phyloP scores from a whole-genome alignment of 2,888 invertebrate genomes.

The Drosophila borealis region DNA sequence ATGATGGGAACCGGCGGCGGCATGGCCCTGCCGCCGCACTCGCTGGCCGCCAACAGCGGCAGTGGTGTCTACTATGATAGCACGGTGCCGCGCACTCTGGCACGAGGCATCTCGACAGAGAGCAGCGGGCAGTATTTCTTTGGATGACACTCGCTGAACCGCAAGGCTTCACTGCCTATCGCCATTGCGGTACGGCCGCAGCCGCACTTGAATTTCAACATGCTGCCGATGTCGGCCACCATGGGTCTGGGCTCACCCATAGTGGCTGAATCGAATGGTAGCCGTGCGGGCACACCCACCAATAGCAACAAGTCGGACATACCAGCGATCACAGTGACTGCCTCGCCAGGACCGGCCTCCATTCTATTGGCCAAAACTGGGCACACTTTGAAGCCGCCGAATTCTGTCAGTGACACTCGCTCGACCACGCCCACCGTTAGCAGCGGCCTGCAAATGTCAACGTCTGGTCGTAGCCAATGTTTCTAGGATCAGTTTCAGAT shows the following conservation, averaged over 20 bases:
- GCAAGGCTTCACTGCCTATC: slow-evolving; percentile 81
- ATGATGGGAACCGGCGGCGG: slow-evolving; percentile 39
- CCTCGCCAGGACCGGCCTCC: slow-evolving; percentile 70
- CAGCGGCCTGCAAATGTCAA: slow-evolving; percentile 71
- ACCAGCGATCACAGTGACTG: slow-evolving; percentile 80
- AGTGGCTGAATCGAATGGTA: slow-evolving; percentile 38
- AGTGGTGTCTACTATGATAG: slow-evolving; percentile 82
- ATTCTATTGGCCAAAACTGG: slow-evolving; percentile 51
- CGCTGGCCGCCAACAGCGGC: slow-evolving; percentile 62
- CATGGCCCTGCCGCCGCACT: slow-evolving; percentile 52
- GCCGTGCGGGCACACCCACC: slow-evolving; percentile 73
- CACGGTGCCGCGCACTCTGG: slow-evolving; percentile 81
- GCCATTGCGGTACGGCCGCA: slow-evolving; percentile 76
- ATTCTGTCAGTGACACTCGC: slow-evolving; percentile 24
- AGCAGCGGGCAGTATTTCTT: slow-evolving; percentile 82
- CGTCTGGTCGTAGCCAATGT: slow-evolving; percentile 82
- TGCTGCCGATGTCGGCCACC: slow-evolving; percentile 80
- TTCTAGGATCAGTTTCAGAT: slow-evolving; percentile 77
- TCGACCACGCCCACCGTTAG: slow-evolving; percentile 50
- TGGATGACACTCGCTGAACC: slow-evolving; percentile 84
- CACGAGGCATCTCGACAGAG: slow-evolving; percentile 79
- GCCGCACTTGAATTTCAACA: slow-evolving; percentile 76
- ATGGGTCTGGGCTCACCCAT: slow-evolving; percentile 71
- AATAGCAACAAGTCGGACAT: slow-evolving; percentile 69
- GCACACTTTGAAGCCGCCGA: slow-evolving; percentile 57